Evolutionary conservation across 1,140 invertebrate species (phyloP), one percentile per base, ranked within the genome.

Genomic region (Caenorhabditis remanei): DNA sequence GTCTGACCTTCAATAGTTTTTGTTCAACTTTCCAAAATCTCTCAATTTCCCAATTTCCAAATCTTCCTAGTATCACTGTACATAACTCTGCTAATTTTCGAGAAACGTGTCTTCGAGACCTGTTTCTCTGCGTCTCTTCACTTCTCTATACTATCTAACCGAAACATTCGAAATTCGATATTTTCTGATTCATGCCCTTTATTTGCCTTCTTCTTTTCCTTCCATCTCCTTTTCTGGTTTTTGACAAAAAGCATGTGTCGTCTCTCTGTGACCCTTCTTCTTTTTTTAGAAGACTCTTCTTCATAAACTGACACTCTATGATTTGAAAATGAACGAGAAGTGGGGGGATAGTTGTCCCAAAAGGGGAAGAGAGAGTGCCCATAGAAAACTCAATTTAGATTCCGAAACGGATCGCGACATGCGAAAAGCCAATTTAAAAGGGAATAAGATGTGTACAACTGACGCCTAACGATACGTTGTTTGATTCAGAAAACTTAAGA

Each of bases 121-220:
- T 24, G 11, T 21, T 9, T 32, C 21, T 63, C 21, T 63, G 8
- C 61, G 21, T 63, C 61, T 63, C 61, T 32, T 13, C 4, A 63
- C 14, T 63, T 63, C 61, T 32, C 19, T 32, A 32, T 13, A 13
- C 46, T 79, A 11, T 79, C 46, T 79, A 4, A 46, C 19, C 13
- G 4, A 32, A 32, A 32, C 32, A 50, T 79, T 79, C 46, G 71
- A 79, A 79, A 79, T 50, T 79, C 46, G 71, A 79, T 79, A 79
- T 79, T 79, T 79, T 53, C n/a, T 48, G 46, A 79, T 79, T 79
- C 71, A 79, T 79, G 71, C 71, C 71, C 71, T 79, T 79, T 79
- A 79, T 79, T 79, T 79, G 71, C 46, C 46, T 79, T 79, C 46
- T 79, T 79, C n/a, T 50, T 50, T 41, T 32, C 65, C 16, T 19